Percentiles rank a stretch among this genome's conserved stretches.
phyloP scores from a whole-genome alignment of 2,888 invertebrate species.

The Gisinianus flammeolus region DNA sequence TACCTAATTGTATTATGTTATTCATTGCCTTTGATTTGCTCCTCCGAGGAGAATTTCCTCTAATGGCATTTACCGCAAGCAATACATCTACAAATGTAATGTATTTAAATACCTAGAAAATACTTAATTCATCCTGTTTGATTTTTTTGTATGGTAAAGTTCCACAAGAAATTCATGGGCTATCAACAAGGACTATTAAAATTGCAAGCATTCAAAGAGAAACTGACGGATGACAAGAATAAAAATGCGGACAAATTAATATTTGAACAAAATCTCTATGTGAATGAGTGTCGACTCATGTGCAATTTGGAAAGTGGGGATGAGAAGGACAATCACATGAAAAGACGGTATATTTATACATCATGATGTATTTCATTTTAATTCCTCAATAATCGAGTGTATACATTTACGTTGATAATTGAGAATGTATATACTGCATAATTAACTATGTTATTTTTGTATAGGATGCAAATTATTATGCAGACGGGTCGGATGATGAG shows the following conservation, averaged over 20 bases:
- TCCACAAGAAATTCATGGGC: constrained; percentile 46
- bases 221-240: constrained; percentile 37
- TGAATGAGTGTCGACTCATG: constrained; percentile 44
- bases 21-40: too few relatives aligned
- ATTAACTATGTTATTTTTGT: not conserved
- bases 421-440: too few relatives aligned
- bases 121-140: not conserved
- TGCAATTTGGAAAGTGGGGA: constrained; percentile 39
- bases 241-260: constrained; percentile 41
- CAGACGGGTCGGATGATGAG: constrained; percentile 50
- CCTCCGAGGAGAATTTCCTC: too few relatives aligned
- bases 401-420: too few relatives aligned
- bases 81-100: too few relatives aligned
- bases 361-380: not conserved
- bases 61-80: too few relatives aligned
- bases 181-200: constrained; percentile 38
- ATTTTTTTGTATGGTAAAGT: constrained; percentile 32
- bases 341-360: constrained; percentile 38
- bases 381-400: too few relatives aligned
- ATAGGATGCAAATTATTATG: constrained; percentile 49
- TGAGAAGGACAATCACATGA: constrained; percentile 30
- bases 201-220: constrained; percentile 33
- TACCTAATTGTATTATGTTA: too few relatives aligned
- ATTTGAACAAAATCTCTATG: constrained; percentile 45
- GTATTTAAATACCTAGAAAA: too few relatives aligned